Evolutionary conservation across 2,797 vertebrate genomes (phyloP).

Genomic region (Synanceia verrucosa): DNA sequence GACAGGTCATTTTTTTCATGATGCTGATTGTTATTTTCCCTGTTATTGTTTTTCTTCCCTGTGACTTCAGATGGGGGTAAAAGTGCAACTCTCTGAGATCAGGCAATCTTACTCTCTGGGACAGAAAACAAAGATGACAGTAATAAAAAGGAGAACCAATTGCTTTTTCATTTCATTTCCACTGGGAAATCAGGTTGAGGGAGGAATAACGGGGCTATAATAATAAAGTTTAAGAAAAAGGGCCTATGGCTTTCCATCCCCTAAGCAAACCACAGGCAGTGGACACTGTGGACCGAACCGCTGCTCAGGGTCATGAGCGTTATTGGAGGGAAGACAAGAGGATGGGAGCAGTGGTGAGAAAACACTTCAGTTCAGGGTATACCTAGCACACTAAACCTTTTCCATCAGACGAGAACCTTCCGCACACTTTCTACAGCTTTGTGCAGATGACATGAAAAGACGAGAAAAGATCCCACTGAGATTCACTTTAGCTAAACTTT

Average conservation of each 20-base stretch:
- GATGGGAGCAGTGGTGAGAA: constrained; percentile 28
- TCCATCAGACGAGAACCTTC: constrained; percentile 4
- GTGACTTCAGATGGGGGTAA: constrained; percentile 70
- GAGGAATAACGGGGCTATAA: constrained; percentile 83
- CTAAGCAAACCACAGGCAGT: constrained; percentile 71
- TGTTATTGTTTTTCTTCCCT: constrained; percentile 72
- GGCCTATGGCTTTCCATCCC: constrained; percentile 77
- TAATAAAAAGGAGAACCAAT: constrained; percentile 85
- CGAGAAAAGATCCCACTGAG: neutral
- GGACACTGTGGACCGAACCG: constrained; percentile 52
- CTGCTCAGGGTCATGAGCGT: constrained; percentile 69
- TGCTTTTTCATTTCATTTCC: constrained; percentile 85
- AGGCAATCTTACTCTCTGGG: constrained; percentile 78
- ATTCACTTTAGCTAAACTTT: constrained; percentile 13
- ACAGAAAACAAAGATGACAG: constrained; percentile 83
- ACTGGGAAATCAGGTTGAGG: constrained; percentile 81
- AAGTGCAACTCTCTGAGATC: constrained; percentile 78
- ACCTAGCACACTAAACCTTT: neutral
- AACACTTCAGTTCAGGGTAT: constrained; percentile 9
- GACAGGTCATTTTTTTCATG: constrained; percentile 67
- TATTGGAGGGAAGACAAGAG: constrained; percentile 63
- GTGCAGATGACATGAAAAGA: constrained; percentile 1
- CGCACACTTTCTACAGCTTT: constrained; percentile 1
- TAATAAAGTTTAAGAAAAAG: constrained; percentile 85
- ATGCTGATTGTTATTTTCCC: constrained; percentile 70